phyloP scores from a whole-genome alignment of 2,888 invertebrate genomes.

The Cryptus armator region DNA sequence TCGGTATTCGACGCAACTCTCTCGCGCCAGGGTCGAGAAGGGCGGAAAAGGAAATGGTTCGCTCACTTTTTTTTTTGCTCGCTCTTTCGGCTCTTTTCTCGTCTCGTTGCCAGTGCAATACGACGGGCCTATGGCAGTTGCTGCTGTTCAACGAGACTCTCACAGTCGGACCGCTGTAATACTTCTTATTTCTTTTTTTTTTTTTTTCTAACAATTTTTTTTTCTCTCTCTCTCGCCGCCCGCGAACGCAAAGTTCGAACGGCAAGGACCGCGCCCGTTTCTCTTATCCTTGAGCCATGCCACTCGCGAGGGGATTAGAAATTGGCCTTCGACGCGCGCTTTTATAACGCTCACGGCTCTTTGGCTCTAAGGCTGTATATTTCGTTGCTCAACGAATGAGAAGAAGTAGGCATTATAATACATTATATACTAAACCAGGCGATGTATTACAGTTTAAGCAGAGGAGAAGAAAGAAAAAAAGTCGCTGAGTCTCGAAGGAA shows the following conservation, averaged over 20 bases:
- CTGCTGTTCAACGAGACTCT: slow-evolving; percentile 48
- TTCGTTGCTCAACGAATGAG: slow-evolving; percentile 57
- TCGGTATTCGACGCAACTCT: slow-evolving; percentile 54
- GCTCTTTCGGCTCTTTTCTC: slow-evolving; percentile 57
- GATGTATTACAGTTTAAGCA: not conserved
- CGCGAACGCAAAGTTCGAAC: slow-evolving; percentile 35
- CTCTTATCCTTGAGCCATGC: slow-evolving; percentile 78
- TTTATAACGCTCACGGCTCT: slow-evolving; percentile 70
- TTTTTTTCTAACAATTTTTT: slow-evolving; percentile 72
- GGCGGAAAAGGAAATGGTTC: slow-evolving; percentile 69
- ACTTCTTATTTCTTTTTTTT: slow-evolving; percentile 71
- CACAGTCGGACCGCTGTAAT: slow-evolving; percentile 58
- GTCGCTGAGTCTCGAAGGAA: not conserved
- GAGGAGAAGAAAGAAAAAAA: not conserved
- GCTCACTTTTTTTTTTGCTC: slow-evolving; percentile 26
- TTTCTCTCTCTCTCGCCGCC: slow-evolving; percentile 66
- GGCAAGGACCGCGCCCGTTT: slow-evolving; percentile 76
- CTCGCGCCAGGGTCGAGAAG: slow-evolving; percentile 42
- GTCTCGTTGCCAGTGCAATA: slow-evolving; percentile 44
- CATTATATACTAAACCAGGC: not conserved
- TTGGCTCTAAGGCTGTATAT: slow-evolving; percentile 53
- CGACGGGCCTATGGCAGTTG: slow-evolving; percentile 20
- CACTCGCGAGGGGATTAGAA: slow-evolving; percentile 79
- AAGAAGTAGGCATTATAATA: slow-evolving; percentile 54
- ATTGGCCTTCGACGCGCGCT: slow-evolving; percentile 80